phyloP scores from a whole-genome alignment of 2,888 invertebrate species.

The Abscondita cerata region DNA sequence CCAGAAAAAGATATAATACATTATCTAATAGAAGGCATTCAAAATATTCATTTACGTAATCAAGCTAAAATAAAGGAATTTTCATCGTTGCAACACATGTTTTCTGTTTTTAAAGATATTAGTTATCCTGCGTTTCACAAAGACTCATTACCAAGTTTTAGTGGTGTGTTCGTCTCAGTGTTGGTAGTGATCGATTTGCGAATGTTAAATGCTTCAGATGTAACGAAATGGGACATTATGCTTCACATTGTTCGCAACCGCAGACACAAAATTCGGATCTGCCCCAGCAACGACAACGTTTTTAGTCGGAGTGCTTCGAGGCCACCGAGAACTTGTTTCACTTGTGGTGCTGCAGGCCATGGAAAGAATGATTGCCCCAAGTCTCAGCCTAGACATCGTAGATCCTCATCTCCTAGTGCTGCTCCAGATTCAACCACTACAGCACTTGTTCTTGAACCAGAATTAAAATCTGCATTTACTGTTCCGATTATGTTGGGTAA shows the following conservation, averaged over 20 bases:
- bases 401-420: background rate
- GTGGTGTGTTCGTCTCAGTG: background rate
- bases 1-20: background rate
- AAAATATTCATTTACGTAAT: background rate
- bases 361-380: background rate
- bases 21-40: background rate
- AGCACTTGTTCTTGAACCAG: background rate
- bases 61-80: too few species aligned
- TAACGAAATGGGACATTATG: constrained; percentile 2
- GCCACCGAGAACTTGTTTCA: background rate
- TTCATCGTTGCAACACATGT: too few species aligned
- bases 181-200: constrained; percentile 1
- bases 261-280: background rate
- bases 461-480: too few species aligned
- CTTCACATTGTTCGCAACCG: background rate
- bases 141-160: too few species aligned
- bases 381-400: background rate
- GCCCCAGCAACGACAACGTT: background rate
- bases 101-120: background rate
- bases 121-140: too few species aligned
- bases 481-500: too few species aligned
- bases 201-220: background rate
- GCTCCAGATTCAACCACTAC: background rate
- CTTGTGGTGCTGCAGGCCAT: background rate
- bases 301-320: too few species aligned